Conservation (phyloP, 2,888 invertebrate species). For the Lissonota sp. region DNA sequence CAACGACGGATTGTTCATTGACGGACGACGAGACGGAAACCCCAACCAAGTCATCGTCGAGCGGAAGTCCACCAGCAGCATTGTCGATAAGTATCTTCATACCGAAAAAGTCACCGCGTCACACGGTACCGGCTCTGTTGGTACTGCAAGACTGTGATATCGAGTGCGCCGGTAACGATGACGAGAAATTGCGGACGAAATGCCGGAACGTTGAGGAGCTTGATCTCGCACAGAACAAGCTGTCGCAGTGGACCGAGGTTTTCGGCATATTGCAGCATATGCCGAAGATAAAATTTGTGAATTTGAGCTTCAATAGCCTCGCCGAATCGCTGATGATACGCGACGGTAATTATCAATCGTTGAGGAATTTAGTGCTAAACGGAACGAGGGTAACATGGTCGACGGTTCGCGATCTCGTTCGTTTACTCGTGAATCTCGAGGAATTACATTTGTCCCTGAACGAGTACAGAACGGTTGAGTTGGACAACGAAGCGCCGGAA, state of each 20-base stretch:
- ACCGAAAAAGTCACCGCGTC: slow-evolving; percentile 91
- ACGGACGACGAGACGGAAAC: slow-evolving; percentile 86
- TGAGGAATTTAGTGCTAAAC: slow-evolving; percentile 92
- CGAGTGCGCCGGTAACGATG: slow-evolving; percentile 93
- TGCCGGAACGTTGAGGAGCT: slow-evolving; percentile 96
- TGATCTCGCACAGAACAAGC: slow-evolving; percentile 96
- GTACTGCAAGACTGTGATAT: slow-evolving; percentile 97
- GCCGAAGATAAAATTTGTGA: slow-evolving; percentile 95
- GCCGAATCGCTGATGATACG: slow-evolving; percentile 88
- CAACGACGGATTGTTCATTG: slow-evolving; percentile 86
- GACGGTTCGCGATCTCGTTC: slow-evolving; percentile 90
- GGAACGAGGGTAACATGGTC: slow-evolving; percentile 95
- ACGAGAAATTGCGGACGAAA: slow-evolving; percentile 90
- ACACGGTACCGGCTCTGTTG: slow-evolving; percentile 91
- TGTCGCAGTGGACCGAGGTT: slow-evolving; percentile 95
- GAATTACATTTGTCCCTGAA: slow-evolving; percentile 97
- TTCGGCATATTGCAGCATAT: slow-evolving; percentile 94
- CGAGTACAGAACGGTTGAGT: slow-evolving; percentile 91
- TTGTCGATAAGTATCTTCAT: slow-evolving; percentile 94
- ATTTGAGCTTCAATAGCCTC: slow-evolving; percentile 95
- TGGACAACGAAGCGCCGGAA: slow-evolving; percentile 83
- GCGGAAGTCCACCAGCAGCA: slow-evolving; percentile 78
- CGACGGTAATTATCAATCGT: slow-evolving; percentile 79
- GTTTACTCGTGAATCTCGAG: slow-evolving; percentile 91
- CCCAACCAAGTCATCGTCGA: slow-evolving; percentile 56